Base-by-base conservation (phyloP, 2,113 vertebrate species). In the Anarrhichthys ocellatus region DNA sequence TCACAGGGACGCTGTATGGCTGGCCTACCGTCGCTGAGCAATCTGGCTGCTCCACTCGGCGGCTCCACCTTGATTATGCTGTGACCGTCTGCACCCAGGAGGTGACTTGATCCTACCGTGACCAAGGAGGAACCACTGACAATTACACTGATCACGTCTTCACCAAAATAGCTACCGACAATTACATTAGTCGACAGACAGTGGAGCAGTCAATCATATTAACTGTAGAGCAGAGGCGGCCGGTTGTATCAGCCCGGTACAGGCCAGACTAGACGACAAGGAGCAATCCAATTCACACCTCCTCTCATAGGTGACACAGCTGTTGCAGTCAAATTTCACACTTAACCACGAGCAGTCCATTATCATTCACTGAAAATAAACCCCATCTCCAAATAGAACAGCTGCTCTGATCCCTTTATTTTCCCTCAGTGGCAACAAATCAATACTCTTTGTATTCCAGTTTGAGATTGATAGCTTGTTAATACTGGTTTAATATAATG, bases 111-210 rank as follows among this genome's bases (percentile, higher is more conserved):
- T 90, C 85, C 84, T 83, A 76, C 87, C 89, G 81, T 92, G 89
- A 92, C 82, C 87, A 69, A 86, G 80, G 74, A 89, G 75, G 81
- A 69, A 80, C 85, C 10, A 6, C 76, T 20, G 75, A 80, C 89
- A 92, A 88, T 91, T 90, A 87, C 34, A 29, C 50, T 76, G 84
- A 92, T 90, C 81, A 83, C 78, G 48, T 87, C 89, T 58, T 83
- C 82, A 81, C 81, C 70, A 76, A 92, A 91, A 92, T 90, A 88
- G 82, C 83, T 75, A 68, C 85, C 89, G 82, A 88, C 88, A 92
- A 93, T 93, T 92, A 82, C 80, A 87, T 94, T 92, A 91, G 92
- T 84, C 88, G 83, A 79, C 90, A 91, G 83, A 92, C 87, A 90
- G 81, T 50, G 80, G 85, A 86, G 89, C 87, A 89, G 91, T 94